Percentiles rank a stretch among this genome's conserved stretches.
These are phyloP conservation scores for Drosophila ohnishii DNA, from an alignment of 1,140 invertebrate species.

Conservation along the genomic window DNA sequence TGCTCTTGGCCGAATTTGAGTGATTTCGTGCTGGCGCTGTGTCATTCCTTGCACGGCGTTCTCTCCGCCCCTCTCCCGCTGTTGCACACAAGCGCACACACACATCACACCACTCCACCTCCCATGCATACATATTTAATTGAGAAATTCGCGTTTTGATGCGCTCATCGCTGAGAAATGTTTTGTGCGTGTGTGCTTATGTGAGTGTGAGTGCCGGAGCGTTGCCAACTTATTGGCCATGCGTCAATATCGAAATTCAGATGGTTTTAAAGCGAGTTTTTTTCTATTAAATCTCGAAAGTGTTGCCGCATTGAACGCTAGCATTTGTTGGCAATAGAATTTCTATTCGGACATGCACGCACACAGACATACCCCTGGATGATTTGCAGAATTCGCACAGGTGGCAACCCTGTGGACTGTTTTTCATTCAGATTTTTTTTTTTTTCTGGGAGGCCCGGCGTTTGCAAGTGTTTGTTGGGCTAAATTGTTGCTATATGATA, in stretches of 20 bases:
- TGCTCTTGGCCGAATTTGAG: conserved; percentile 64
- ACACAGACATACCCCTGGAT: neutral
- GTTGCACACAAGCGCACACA: conserved; percentile 18
- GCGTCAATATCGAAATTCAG: conserved; percentile 72
- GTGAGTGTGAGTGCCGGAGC: conserved; percentile 40
- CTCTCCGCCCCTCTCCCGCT: conserved; percentile 15
- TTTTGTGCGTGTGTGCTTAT: conserved; percentile 33
- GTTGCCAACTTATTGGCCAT: conserved; percentile 77
- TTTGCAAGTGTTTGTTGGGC: conserved; percentile 41
- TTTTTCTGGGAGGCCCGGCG: conserved; percentile 3
- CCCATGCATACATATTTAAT: conserved; percentile 66
- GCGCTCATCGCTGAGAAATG: conserved; percentile 77
- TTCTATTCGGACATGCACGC: neutral
- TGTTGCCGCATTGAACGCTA: neutral
- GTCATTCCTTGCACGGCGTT: conserved; percentile 50
- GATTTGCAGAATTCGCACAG: conserved; percentile 17
- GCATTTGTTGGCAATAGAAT: neutral
- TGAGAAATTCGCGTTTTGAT: conserved; percentile 80
- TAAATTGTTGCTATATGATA: conserved; percentile 36
- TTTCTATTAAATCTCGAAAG: conserved; percentile 22
- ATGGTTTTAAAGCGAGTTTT: conserved; percentile 37
- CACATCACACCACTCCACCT: conserved; percentile 21
- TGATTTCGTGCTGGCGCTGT: conserved; percentile 30
- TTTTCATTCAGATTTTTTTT: conserved; percentile 39
- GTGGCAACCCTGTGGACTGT: conserved; percentile 57